Evolutionary conservation across 2,113 vertebrate genomes (phyloP).

Genomic region (Leptobrachium leishanense): DNA sequence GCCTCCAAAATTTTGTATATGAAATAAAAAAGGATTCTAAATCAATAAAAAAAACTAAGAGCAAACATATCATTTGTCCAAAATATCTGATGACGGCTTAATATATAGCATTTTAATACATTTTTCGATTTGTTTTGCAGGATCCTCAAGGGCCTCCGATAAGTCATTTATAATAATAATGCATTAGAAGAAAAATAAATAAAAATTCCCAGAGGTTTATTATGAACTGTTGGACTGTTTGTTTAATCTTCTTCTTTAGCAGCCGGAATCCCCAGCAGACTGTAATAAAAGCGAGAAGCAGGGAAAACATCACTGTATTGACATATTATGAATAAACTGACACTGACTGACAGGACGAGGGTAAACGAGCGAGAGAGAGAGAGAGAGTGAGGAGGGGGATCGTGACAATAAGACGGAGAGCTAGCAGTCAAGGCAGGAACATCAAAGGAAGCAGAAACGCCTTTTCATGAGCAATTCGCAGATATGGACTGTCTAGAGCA

Average conservation of each 20-base stretch:
- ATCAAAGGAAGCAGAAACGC: too few species aligned
- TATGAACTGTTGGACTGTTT: conserved; percentile 25
- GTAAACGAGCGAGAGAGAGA: neutral
- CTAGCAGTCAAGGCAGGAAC: neutral
- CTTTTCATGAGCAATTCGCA: too few species aligned
- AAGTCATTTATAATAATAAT: conserved; percentile 30
- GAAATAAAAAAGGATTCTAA: too few species aligned
- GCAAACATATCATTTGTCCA: neutral
- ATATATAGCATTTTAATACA: neutral
- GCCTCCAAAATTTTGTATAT: too few species aligned
- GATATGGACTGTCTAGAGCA: too few species aligned
- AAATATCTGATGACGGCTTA: neutral
- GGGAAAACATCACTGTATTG: conserved; percentile 20
- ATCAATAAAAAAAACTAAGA: too few species aligned
- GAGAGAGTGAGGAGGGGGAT: neutral
- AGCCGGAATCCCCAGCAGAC: conserved; percentile 25
- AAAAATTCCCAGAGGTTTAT: conserved; percentile 22
- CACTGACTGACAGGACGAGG: conserved; percentile 26
- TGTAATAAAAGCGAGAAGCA: conserved; percentile 33
- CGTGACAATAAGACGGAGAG: neutral
- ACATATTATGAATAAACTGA: conserved; percentile 40
- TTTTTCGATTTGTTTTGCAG: neutral
- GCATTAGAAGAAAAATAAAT: neutral
- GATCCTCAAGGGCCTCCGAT: conserved; percentile 12
- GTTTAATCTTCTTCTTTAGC: conserved; percentile 42